These are phyloP conservation scores for Platerodrilus igneus DNA, from an alignment of 2,888 invertebrate genomes.

Conservation along the genomic window DNA sequence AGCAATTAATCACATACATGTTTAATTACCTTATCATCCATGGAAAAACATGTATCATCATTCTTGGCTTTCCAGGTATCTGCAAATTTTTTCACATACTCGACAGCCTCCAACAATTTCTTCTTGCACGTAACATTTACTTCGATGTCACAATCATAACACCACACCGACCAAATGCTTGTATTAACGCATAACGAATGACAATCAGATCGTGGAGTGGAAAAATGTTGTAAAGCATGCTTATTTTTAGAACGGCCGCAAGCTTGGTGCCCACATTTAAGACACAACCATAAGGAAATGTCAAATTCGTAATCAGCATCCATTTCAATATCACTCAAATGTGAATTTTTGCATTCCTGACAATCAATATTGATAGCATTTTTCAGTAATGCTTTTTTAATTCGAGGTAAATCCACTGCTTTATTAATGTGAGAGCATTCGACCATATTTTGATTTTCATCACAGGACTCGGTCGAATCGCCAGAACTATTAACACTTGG, in stretches of 20 bases:
- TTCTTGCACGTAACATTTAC: conserved; percentile 57
- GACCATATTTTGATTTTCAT: conserved; percentile 58
- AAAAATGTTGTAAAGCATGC: conserved; percentile 71
- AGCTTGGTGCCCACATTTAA: conserved; percentile 73
- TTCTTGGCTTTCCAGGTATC: conserved; percentile 19
- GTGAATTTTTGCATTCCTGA: conserved; percentile 43
- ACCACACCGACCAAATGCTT: conserved; percentile 68
- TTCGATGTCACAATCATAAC: conserved; percentile 72
- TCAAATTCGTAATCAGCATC: conserved; percentile 47
- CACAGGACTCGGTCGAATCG: conserved; percentile 66
- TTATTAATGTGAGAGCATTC: conserved; percentile 67
- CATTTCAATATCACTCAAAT: conserved; percentile 28
- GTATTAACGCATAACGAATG: conserved; percentile 73
- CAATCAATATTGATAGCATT: conserved; percentile 52
- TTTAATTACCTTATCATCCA: conserved; percentile 26
- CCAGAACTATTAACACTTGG: conserved; percentile 61
- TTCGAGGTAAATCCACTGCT: conserved; percentile 62
- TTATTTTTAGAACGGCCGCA: conserved; percentile 66
- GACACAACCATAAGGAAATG: conserved; percentile 68
- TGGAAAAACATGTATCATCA: neutral
- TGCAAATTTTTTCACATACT: conserved; percentile 62
- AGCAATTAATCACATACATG: neutral
- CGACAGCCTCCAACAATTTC: conserved; percentile 70
- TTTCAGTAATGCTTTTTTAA: conserved; percentile 51
- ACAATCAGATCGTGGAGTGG: conserved; percentile 69